Evolutionary conservation across 2,113 vertebrate genomes (phyloP), one percentile per base, ranked within the genome.

Genomic region (Pluvialis apricaria): DNA sequence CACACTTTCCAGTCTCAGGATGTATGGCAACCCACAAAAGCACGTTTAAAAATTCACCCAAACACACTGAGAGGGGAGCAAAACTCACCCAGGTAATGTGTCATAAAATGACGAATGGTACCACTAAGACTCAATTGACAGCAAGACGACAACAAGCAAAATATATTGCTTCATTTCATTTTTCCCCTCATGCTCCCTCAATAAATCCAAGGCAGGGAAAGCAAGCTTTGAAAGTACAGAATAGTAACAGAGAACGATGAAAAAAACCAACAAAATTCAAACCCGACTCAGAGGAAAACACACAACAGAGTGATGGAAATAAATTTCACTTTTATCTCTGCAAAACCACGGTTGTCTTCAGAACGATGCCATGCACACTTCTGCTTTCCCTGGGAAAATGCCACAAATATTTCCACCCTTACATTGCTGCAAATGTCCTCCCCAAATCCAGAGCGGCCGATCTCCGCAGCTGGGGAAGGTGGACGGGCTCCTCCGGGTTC

Each of bases 151-250:
- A 3, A 92, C 87, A 91, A 91, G 54, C 75, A 92, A 94, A 97
- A 97, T 86, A 44, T 77, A 92, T 73, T 73, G 75, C 91, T 97
- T 92, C 71, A 64, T 94, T 97, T 96, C 84, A 77, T 94, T 94
- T 94, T 92, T 58, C 38, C 38, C 61, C 82, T 91, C 6, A 1
- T 68, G 84, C 47, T 95, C 47, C 71, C 75, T 94, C 89, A 88
- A 88, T 94, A 95, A 91, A 96, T 88, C 47, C 2, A 0, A 95
- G 66, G 65, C 61, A 88, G 34, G 32, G 29, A 87, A 95, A 86
- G 36, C 18, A 87, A 82, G 54, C 32, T 76, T 29, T 77, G 78
- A 82, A 92, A 94, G 64, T 64, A 69, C 21, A 64, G 40, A 80
- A 55, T 13, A 18, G 55, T 34, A 92, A 79, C 58, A 86, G 42